Evolutionary conservation across 2,113 vertebrate species (phyloP).

Genomic region (Gasterosteus nipponicus): DNA sequence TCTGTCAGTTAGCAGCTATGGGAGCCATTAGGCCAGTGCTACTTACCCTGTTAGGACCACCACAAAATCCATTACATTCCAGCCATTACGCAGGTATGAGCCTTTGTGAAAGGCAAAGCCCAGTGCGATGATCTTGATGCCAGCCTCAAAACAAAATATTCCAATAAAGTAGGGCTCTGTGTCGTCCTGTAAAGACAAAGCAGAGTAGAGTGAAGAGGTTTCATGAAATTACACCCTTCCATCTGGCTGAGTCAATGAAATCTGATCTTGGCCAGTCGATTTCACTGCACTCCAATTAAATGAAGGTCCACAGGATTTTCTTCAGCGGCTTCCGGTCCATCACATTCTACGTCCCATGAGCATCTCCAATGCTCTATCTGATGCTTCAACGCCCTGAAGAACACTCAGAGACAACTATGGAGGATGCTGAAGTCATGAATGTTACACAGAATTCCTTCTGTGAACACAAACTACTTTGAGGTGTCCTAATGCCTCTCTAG

Average conservation of each 20-base stretch:
- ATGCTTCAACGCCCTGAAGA: neutral
- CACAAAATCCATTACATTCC: constrained; percentile 99
- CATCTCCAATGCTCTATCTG: neutral
- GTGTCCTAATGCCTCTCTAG: neutral
- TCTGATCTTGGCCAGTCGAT: neutral
- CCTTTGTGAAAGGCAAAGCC: constrained; percentile 98
- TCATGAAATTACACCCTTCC: neutral
- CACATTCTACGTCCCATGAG: neutral
- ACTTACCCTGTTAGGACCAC: constrained; percentile 98
- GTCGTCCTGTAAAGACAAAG: constrained; percentile 86
- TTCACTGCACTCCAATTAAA: neutral
- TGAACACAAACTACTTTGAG: no score
- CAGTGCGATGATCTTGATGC: constrained; percentile 98
- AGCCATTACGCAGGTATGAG: constrained; percentile 96
- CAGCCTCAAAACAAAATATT: constrained; percentile 99
- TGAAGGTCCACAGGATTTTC: neutral
- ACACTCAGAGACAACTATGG: neutral
- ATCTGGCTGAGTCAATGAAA: neutral
- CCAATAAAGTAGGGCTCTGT: constrained; percentile 99
- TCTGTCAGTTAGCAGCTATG: constrained; percentile 58
- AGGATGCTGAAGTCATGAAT: neutral
- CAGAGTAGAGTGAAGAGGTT: constrained; percentile 2
- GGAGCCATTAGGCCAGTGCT: constrained; percentile 59
- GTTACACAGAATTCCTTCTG: neutral
- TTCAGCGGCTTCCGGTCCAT: neutral